These are phyloP conservation scores for Parthenolecanium corni DNA, from an alignment of 2,888 invertebrate genomes.

Conservation along the genomic window DNA sequence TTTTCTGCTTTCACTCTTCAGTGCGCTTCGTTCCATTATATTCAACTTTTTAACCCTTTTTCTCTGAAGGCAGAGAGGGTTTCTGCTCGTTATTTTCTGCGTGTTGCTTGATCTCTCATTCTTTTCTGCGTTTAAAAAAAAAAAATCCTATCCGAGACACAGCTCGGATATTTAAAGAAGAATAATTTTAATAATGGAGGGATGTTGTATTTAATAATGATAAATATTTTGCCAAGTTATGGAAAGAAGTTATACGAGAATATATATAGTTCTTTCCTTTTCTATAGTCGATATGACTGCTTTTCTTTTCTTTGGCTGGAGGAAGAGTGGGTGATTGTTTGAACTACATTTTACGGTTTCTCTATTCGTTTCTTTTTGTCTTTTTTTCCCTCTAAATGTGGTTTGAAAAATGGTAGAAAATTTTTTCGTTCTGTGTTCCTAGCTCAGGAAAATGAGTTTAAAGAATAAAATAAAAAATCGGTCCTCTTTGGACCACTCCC, in stretches of 20 bases:
- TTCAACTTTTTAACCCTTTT: neutral
- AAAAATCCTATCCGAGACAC: neutral
- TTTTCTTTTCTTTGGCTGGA: neutral
- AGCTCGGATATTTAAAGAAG: neutral
- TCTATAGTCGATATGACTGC: neutral
- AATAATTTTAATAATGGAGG: constrained; percentile 12
- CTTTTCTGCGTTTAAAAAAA: no score
- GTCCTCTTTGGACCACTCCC: no score
- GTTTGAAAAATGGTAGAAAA: neutral
- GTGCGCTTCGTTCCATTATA: neutral
- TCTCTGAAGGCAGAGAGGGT: no score
- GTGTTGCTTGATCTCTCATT: no score
- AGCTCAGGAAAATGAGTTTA: no score
- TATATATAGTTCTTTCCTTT: neutral
- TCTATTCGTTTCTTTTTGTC: neutral
- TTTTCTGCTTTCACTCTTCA: neutral
- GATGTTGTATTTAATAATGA: constrained; percentile 17
- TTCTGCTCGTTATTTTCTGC: no score
- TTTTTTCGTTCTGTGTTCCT: neutral
- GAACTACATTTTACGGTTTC: neutral
- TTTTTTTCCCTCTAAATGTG: neutral
- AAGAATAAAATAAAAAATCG: no score
- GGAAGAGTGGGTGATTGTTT: neutral
- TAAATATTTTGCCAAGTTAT: constrained; percentile 11
- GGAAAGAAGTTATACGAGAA: neutral